Evolutionary conservation across 2,888 invertebrate genomes (phyloP).

Genomic region (Chloroclystis v-ata): DNA sequence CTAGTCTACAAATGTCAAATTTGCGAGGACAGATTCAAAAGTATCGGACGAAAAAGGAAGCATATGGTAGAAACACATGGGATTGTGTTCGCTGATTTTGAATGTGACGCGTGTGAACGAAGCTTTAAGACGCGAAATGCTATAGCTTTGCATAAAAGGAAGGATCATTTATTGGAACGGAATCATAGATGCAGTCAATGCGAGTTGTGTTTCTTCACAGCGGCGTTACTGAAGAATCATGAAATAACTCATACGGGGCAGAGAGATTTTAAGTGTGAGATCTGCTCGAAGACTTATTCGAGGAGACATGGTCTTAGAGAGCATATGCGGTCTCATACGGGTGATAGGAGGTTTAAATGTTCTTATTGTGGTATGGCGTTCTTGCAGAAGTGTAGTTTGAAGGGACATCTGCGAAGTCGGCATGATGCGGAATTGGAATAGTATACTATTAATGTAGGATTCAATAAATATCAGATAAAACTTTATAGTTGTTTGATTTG

Average conservation of each 20-base stretch:
- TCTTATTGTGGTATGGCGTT: conserved; percentile 60
- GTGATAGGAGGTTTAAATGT: conserved; percentile 56
- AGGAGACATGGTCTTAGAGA: conserved; percentile 5
- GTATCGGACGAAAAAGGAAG: conserved; percentile 30
- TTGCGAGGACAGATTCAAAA: conserved; percentile 47
- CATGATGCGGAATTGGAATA: conserved; percentile 29
- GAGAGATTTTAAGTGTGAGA: conserved; percentile 47
- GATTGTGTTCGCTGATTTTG: conserved; percentile 33
- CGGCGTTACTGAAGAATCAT: conserved; percentile 44
- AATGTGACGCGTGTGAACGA: conserved; percentile 52
- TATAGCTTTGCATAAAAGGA: conserved; percentile 42
- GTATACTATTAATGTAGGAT: not conserved
- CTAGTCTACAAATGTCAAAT: conserved; percentile 40
- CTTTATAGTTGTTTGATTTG: no score
- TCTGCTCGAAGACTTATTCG: conserved; percentile 49
- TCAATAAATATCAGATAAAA: no score
- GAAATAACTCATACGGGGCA: conserved; percentile 50
- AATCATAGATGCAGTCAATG: conserved; percentile 63
- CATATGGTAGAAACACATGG: conserved; percentile 54
- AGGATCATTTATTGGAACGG: conserved; percentile 58
- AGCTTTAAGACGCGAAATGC: conserved; percentile 46
- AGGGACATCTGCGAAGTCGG: conserved; percentile 60
- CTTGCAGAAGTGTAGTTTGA: conserved; percentile 65
- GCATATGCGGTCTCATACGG: conserved; percentile 10
- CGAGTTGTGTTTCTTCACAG: conserved; percentile 52